Evolutionary conservation across 2,888 invertebrate genomes (phyloP), one percentile per base, ranked within the genome.

Genomic region (Uloborus plumipes): DNA sequence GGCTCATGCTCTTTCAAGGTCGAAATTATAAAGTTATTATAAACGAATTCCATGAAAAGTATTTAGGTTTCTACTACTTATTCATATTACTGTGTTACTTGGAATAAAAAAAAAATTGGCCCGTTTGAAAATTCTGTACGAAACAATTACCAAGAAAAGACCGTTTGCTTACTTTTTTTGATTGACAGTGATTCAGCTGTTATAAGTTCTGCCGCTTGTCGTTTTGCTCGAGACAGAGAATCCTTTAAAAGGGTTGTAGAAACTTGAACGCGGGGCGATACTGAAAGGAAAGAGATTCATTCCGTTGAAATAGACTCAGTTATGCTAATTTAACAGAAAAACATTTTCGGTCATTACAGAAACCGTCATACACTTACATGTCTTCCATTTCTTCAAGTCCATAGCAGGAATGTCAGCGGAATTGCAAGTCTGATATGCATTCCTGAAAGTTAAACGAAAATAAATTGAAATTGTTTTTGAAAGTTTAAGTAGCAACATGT

Each of bases 131-230:
- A 39, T 39, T 39, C 7, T 39, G 39, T 9, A 39, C 9, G 9
- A 11, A 39, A 6, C 11, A 4, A 2, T 39, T 39, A 39, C 39
- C 39, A 39, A 39, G 11, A 11, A 39, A 7, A 55, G n/a, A 55
- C n/a, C n/a, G 7, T 15, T 18, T 4, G n/a, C 79, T 75, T 73
- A 84, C 81, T 74, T 61, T 62, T 81, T 31, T 50, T 50, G 16
- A 85, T 51, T 4, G 78, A 64, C 20, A 80, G 39, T 62, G 59
- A 53, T 77, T 86, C 85, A 20, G 58, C 59, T 39, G 84, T 65
- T 51, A 76, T 58, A 16, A 85, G 55, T 16, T 70, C 65, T 2
- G 81, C 79, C 3, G 90, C 88, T 86, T 90, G 90, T 51, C 88
- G 85, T 85, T 88, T 88, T 3, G 80, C 85, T 65, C 85, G 39